Evolutionary conservation across 2,888 invertebrate species (phyloP).

Genomic region (Nymphalis urticae): DNA sequence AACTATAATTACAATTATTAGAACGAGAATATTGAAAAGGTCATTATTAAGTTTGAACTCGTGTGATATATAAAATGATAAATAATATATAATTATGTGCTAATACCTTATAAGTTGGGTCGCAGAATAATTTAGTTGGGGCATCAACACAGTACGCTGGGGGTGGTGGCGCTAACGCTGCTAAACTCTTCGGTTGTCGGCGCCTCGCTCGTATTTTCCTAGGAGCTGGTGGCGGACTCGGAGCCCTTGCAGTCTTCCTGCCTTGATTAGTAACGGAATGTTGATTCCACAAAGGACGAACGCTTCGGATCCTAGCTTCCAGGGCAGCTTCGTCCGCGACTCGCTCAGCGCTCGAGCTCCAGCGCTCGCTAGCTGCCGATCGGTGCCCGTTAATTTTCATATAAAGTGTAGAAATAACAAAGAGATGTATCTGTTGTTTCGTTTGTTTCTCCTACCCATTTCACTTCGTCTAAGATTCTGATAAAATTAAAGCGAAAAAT

Average conservation of each 20-base stretch:
- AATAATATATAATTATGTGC: neutral
- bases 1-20: slow-evolving; percentile 50
- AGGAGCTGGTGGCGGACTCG: slow-evolving; percentile 59
- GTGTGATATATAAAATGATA: too few relatives aligned
- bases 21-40: neutral
- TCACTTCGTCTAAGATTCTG: too few relatives aligned
- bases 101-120: slow-evolving; percentile 70
- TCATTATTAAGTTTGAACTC: too few relatives aligned
- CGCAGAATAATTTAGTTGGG: slow-evolving; percentile 67
- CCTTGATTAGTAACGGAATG: slow-evolving; percentile 36
- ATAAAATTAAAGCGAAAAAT: neutral
- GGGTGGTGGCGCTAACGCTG: slow-evolving; percentile 58
- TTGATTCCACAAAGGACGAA: slow-evolving; percentile 59
- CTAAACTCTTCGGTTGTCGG: slow-evolving; percentile 62
- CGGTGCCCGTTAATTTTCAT: slow-evolving; percentile 62
- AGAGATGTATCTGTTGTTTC: too few relatives aligned
- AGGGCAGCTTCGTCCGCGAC: slow-evolving; percentile 59
- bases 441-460: too few relatives aligned
- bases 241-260: slow-evolving; percentile 44
- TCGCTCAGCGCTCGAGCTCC: slow-evolving; percentile 65
- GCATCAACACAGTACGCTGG: slow-evolving; percentile 65
- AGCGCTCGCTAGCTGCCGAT: slow-evolving; percentile 81
- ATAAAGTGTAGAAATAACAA: neutral
- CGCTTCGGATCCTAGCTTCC: slow-evolving; percentile 61
- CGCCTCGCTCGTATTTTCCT: slow-evolving; percentile 71